A percentile compares a stretch with the other conserved stretches of the same genome.
These are phyloP conservation scores for Xiphophorus couchianus DNA, from an alignment of 2,113 vertebrate species.

Conservation along the genomic window DNA sequence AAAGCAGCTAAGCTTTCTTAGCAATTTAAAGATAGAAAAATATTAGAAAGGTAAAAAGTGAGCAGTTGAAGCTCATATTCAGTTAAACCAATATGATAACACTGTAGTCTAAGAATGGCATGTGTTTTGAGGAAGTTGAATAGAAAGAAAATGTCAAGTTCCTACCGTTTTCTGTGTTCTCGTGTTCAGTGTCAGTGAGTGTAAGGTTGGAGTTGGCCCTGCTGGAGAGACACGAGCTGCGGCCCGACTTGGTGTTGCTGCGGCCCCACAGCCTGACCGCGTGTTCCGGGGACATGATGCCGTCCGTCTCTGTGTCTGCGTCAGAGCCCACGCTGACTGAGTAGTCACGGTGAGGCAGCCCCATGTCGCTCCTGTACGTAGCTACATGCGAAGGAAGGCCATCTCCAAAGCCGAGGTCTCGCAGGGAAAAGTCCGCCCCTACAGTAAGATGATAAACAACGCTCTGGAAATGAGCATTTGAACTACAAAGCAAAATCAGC, in stretches of 20 bases:
- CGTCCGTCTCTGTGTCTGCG: conserved; percentile 90
- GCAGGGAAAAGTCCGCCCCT: conserved; percentile 92
- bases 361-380: conserved; percentile 88
- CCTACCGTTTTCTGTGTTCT: conserved; percentile 96
- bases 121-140: too few relatives aligned
- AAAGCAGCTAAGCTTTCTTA: too few relatives aligned
- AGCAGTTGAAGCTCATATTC: too few relatives aligned
- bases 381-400: conserved; percentile 85
- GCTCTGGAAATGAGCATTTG: conserved; percentile 3
- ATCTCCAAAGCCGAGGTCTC: conserved; percentile 90
- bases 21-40: too few relatives aligned
- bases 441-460: conserved; percentile 25
- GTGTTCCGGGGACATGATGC: conserved; percentile 90
- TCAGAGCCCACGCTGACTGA: conserved; percentile 90
- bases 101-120: too few relatives aligned
- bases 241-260: conserved; percentile 90
- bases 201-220: conserved; percentile 98
- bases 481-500: background rate
- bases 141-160: conserved; percentile 12
- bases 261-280: conserved; percentile 91
- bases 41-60: too few relatives aligned
- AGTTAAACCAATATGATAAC: too few relatives aligned
- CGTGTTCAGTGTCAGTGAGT: conserved; percentile 95
- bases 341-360: conserved; percentile 90
- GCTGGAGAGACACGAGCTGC: conserved; percentile 97